Base-by-base conservation (phyloP, 2,888 invertebrate genomes). In the Steinernema carpocapsae region DNA sequence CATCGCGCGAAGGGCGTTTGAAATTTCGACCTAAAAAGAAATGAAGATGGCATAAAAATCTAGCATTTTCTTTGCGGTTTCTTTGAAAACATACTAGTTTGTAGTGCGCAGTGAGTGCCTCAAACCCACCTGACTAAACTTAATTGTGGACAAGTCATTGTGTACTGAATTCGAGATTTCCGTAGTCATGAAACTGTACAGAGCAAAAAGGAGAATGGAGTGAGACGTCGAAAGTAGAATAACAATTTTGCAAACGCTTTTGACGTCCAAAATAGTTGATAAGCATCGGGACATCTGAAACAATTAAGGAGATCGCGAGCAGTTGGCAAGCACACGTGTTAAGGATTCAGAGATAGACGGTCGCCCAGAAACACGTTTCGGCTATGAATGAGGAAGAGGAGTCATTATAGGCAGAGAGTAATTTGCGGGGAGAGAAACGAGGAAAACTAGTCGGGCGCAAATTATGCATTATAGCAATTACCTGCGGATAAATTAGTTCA, bases 381-480 rank as follows among this genome's bases (percentile, higher is more conserved):
- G 7, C 17, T 17, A 17, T 26, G 64, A 32, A 7, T 64, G 64
- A 17, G 32, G 29, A 26, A 26, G 64, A 32, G 29, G 32, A 64
- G 37, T 64, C 14, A 64, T 64, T 32, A 64, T 64, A 64, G 32
- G 37, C 64, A 32, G 64, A 32, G 3, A 64, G 64, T 64, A 64
- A 64, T 64, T 64, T 64, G 64, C 26, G 64, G 14, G n/a, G 64
- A 32, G 32, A 3, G 26, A 32, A 64, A 29, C 24, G 32, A 64
- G 32, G 32, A 64, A 26, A 32, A 64, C 32, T 64, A 26, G 64
- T 64, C 56, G 3, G 6, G 64, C 64, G 26, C 26, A 64, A 64
- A 64, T 64, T 64, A 32, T 64, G 64, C 64, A 17, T 1, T 32
- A 29, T 32, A 64, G 32, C 10, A 19, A 26, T 64, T 64, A 64